Base-by-base conservation (phyloP, 2,113 vertebrate genomes). In the Nothobranchius kuhntae region DNA sequence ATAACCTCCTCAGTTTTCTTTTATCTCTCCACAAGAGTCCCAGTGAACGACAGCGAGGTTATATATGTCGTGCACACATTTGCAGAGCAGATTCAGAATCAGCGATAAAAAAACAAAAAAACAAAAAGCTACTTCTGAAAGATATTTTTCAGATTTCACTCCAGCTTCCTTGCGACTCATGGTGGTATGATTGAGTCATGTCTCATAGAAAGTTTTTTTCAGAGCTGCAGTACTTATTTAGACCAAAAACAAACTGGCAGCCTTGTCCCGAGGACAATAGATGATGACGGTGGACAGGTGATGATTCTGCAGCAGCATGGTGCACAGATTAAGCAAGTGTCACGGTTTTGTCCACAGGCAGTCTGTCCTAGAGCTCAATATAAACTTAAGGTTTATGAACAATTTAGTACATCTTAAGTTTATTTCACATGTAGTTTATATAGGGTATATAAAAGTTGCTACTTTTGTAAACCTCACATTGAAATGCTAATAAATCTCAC, bases 1-100 rank as follows among this genome's bases (percentile, higher is more conserved):
- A 87, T 89, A 84, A 87, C 82, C 81, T 77, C 66, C 65, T 38
- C 2, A 59, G 26, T 77, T 82, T 73, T 79, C 80, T 86, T 88
- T 85, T 79, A 86, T 90, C 87, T 83, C 71, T 11, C 61, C 66
- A 73, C 80, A 78, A 80, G 82, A 84, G 62, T 40, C 48, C 47
- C 70, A 54, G 36, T 4, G 61, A 71, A 65, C 67, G 50, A 71
- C 60, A 10, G 30, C 67, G 66, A 58, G 9, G 53, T 56, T 36
- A 36, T 64, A 64, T 58, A 74, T 30, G 75, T 71, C 68, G 64
- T 67, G 75, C 63, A 45, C 73, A 83, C 75, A 73, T 82, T 82
- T 81, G 48, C 54, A 40, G 48, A 75, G 74, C 80, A 80, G 66
- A 74, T 68, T 73, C 62, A 72, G 21, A 59, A 54, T 13, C 46